A percentile compares a stretch with the other conserved stretches of the same genome.
phyloP scores from a whole-genome alignment of 1,140 invertebrate species.

The Leptinotarsa undecemlineata region DNA sequence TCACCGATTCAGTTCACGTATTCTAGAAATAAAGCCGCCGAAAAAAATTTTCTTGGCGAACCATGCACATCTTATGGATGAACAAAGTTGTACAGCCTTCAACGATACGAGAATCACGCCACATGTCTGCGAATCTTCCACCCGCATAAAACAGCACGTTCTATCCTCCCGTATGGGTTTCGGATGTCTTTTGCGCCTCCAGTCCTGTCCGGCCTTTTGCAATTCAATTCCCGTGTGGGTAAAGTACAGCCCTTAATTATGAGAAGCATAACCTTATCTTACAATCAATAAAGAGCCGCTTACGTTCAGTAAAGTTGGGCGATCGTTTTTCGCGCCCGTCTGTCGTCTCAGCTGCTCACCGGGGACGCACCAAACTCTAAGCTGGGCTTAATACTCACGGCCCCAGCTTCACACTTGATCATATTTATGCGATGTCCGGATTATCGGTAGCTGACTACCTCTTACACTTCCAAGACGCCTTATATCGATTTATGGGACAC shows the following conservation, averaged over 20 bases:
- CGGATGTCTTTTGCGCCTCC: background rate
- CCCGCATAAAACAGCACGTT: background rate
- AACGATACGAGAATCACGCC: no score
- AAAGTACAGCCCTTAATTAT: conserved; percentile 16
- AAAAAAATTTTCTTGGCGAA: no score
- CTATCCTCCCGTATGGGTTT: background rate
- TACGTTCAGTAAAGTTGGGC: conserved; percentile 28
- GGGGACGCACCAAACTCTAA: conserved; percentile 52
- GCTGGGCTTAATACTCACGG: conserved; percentile 53
- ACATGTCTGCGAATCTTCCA: no score
- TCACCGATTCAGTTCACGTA: no score
- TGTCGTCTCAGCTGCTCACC: conserved; percentile 52
- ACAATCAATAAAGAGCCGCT: conserved; percentile 29
- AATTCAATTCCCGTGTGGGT: conserved; percentile 16
- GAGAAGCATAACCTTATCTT: conserved; percentile 20
- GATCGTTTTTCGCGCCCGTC: conserved; percentile 46
- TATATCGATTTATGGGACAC: conserved; percentile 55
- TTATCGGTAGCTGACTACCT: conserved; percentile 54
- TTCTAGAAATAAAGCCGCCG: no score
- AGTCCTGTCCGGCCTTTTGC: background rate
- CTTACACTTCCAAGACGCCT: conserved; percentile 52
- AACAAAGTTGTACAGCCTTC: no score
- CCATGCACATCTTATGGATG: no score
- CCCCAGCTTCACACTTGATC: conserved; percentile 57
- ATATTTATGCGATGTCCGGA: conserved; percentile 59